Evolutionary conservation across 2,888 invertebrate genomes (phyloP).

Genomic region (Colletes collaris): DNA sequence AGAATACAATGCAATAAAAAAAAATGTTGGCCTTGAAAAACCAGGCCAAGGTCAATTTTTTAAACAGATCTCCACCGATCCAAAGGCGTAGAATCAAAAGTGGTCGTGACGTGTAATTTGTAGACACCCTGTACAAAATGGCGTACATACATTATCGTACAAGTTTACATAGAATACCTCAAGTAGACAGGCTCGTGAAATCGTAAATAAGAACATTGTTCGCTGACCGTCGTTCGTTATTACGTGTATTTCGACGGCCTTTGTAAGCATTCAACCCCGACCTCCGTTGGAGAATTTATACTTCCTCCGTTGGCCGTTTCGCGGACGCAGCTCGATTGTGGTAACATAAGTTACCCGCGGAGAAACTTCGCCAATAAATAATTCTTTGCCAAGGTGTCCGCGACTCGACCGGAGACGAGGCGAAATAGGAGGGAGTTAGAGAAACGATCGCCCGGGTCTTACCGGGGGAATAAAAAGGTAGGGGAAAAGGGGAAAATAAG

Average conservation of each 20-base stretch:
- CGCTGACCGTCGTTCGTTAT: conserved; percentile 26
- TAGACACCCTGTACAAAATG: too few relatives aligned
- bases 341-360: conserved; percentile 64
- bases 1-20: too few relatives aligned
- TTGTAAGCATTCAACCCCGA: conserved; percentile 37
- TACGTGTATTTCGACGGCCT: conserved; percentile 36
- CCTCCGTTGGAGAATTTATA: conserved; percentile 43
- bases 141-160: too few relatives aligned
- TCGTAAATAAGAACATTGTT: conserved; percentile 33
- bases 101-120: too few relatives aligned
- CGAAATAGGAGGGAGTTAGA: conserved; percentile 19
- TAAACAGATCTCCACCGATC: too few relatives aligned
- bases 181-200: not conserved
- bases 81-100: too few relatives aligned
- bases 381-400: conserved; percentile 63
- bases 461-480: conserved; percentile 52
- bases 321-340: conserved; percentile 51
- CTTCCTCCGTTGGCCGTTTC: conserved; percentile 40
- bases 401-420: conserved; percentile 46
- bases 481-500: conserved; percentile 22
- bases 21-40: too few relatives aligned
- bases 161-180: not conserved
- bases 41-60: too few relatives aligned
- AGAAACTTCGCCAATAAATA: conserved; percentile 74
- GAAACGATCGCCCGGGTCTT: conserved; percentile 44